phyloP scores from a whole-genome alignment of 2,113 vertebrate genomes.

The Brachyhypopomus gauderio region DNA sequence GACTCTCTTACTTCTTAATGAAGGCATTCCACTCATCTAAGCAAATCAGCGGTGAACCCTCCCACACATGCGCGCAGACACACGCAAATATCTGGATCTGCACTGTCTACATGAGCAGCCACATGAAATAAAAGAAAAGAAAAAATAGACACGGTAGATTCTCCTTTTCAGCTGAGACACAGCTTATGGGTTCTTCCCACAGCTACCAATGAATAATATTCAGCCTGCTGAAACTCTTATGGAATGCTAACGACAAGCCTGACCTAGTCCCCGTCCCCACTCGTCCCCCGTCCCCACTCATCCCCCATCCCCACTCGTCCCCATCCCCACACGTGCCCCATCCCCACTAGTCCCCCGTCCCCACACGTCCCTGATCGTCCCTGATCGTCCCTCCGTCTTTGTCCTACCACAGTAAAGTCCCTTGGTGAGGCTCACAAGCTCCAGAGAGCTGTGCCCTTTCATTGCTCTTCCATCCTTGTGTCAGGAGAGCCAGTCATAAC shows the following conservation, averaged over 20 bases:
- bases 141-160: too few relatives aligned
- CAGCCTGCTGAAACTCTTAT: constrained; percentile 39
- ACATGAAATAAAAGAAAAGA: too few relatives aligned
- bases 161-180: background rate
- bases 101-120: too few relatives aligned
- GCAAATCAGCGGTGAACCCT: too few relatives aligned
- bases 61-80: background rate
- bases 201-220: constrained; percentile 47
- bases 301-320: background rate
- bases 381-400: constrained; percentile 18
- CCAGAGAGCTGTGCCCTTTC: constrained; percentile 5
- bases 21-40: background rate
- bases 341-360: background rate
- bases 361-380: background rate
- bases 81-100: too few relatives aligned
- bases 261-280: background rate
- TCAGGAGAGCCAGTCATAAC: constrained; percentile 18
- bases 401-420: background rate
- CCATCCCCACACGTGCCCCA: too few relatives aligned
- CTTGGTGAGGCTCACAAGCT: background rate
- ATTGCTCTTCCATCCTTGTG: background rate
- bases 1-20: background rate
- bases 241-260: background rate
- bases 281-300: too few relatives aligned
- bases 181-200: constrained; percentile 18